A percentile compares a stretch with the other conserved stretches of the same genome.
Evolutionary conservation across 2,888 invertebrate genomes (phyloP).

Genomic region (Blastobasis lacticolella): DNA sequence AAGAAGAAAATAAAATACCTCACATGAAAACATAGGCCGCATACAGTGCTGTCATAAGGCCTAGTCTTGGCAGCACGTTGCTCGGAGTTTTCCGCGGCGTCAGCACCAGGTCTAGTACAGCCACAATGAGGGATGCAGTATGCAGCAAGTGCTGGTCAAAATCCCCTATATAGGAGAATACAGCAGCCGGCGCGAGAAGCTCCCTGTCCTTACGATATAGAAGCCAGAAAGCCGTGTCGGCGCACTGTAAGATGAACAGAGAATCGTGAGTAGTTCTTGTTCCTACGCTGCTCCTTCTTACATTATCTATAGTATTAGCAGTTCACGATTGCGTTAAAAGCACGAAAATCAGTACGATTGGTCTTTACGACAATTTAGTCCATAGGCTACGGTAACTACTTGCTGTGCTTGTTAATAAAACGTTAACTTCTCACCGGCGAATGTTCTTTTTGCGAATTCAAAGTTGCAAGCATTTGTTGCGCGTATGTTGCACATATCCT

Average conservation of each 20-base stretch:
- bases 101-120: constrained; percentile 29
- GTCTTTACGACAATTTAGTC: background rate
- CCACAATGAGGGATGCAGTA: constrained; percentile 26
- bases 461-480: background rate
- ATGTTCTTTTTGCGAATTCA: background rate
- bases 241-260: constrained; percentile 24
- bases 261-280: too few species aligned
- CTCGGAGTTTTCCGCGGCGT: constrained; percentile 30
- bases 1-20: constrained; percentile 18
- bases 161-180: constrained; percentile 29
- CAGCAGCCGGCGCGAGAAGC: constrained; percentile 24
- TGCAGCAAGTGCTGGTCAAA: constrained; percentile 42
- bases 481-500: too few species aligned
- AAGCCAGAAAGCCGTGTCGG: constrained; percentile 33
- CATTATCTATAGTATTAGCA: too few species aligned
- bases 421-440: background rate
- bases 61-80: constrained; percentile 19
- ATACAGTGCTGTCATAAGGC: constrained; percentile 19
- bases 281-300: too few species aligned
- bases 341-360: background rate
- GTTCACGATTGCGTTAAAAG: background rate
- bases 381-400: background rate
- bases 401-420: background rate
- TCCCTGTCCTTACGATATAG: constrained; percentile 21
- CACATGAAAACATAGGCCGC: constrained; percentile 26